A percentile compares a stretch with the other conserved stretches of the same genome.
phyloP scores from a whole-genome alignment of 1,140 invertebrate species.

The Leptinotarsa defecta region DNA sequence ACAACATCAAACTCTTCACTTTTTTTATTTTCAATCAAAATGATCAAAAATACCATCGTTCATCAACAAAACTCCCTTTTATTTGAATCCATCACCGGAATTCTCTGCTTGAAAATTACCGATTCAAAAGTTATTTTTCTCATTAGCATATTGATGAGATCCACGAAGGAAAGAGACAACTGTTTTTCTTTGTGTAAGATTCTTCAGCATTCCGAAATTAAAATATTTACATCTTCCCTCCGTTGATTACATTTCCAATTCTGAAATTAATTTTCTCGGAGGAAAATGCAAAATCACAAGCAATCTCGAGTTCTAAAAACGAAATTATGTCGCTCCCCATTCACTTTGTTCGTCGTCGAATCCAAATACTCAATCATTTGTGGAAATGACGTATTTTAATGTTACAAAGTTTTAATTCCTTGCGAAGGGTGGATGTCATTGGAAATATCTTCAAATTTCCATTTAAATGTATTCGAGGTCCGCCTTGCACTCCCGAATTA shows the following conservation, averaged over 20 bases:
- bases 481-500: constrained; percentile 43
- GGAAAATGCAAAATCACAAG: constrained; percentile 52
- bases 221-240: constrained; percentile 53
- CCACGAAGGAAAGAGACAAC: constrained; percentile 9
- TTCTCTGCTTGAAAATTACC: background rate
- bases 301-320: constrained; percentile 51
- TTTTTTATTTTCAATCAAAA: too few relatives aligned
- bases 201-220: constrained; percentile 45
- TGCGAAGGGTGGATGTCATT: constrained; percentile 44
- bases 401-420: constrained; percentile 55
- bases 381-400: constrained; percentile 56
- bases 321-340: constrained; percentile 51
- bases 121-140: constrained; percentile 4
- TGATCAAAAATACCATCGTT: too few relatives aligned
- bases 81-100: background rate
- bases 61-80: background rate
- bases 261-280: constrained; percentile 52
- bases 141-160: constrained; percentile 13
- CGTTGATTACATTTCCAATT: constrained; percentile 53
- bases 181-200: constrained; percentile 39
- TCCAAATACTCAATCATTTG: constrained; percentile 55
- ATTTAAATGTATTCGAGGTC: constrained; percentile 55
- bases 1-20: too few relatives aligned
- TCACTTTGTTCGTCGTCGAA: constrained; percentile 48
- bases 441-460: constrained; percentile 54